These are phyloP conservation scores for Micoletzkya japonica DNA, from an alignment of 2,888 invertebrate species.

Conservation along the genomic window DNA sequence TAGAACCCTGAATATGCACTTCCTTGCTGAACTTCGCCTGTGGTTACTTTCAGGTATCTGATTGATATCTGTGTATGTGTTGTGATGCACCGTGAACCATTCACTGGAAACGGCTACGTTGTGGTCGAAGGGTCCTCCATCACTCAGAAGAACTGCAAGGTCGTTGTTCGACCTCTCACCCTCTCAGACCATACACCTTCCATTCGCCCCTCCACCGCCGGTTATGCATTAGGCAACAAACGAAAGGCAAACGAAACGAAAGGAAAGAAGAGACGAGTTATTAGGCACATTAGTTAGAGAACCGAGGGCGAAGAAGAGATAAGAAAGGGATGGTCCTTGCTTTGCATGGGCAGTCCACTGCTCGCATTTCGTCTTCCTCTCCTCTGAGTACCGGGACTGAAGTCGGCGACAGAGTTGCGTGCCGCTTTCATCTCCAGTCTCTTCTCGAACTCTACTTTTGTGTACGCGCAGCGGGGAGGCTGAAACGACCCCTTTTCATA, in stretches of 20 bases:
- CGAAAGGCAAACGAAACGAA: neutral
- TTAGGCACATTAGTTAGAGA: neutral
- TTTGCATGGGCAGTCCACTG: conserved; percentile 25
- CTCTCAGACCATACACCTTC: neutral
- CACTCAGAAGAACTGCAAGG: conserved; percentile 35
- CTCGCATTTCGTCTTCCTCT: neutral
- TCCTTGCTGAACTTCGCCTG: neutral
- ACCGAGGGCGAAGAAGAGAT: neutral
- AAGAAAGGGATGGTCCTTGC: conserved; percentile 16
- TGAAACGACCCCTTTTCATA: conserved; percentile 21
- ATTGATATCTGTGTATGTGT: conserved; percentile 41
- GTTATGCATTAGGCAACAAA: neutral
- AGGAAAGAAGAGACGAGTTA: neutral
- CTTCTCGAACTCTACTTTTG: conserved; percentile 45
- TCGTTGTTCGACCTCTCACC: neutral
- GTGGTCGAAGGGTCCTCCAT: conserved; percentile 32
- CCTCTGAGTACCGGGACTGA: conserved; percentile 15
- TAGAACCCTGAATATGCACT: conserved; percentile 36
- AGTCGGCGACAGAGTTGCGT: conserved; percentile 1
- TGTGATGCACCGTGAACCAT: conserved; percentile 43
- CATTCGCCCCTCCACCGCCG: neutral
- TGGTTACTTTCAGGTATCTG: conserved; percentile 36
- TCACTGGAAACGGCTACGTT: conserved; percentile 38
- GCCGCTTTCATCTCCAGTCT: conserved; percentile 28
- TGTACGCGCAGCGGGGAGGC: conserved; percentile 51